Percentiles rank a stretch among this genome's conserved stretches.
These are phyloP conservation scores for Mus spicilegus DNA, from an alignment of 2,113 vertebrate species.

Conservation along the genomic window DNA sequence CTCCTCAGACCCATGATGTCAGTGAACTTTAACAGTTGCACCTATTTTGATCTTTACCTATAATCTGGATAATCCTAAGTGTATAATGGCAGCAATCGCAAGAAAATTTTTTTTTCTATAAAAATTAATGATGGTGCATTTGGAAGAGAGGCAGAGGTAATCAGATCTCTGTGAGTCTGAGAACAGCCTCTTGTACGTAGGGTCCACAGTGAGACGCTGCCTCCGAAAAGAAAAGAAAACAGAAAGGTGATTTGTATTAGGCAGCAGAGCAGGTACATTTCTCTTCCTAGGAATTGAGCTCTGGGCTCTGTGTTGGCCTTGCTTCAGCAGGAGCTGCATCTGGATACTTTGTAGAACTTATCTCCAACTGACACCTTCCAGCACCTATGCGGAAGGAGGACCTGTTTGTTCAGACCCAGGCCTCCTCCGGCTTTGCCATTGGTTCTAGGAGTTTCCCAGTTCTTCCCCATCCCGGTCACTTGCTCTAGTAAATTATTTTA, in stretches of 20 bases:
- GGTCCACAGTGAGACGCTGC: neutral
- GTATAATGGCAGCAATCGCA: neutral
- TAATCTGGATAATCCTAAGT: neutral
- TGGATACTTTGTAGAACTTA: rapidly evolving
- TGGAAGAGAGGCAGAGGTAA: neutral
- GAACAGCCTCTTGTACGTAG: neutral
- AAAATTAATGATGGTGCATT: neutral
- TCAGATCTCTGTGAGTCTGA: neutral
- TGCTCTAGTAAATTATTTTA: neutral
- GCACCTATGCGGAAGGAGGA: neutral
- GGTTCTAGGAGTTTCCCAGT: neutral
- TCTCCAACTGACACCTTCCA: rapidly evolving
- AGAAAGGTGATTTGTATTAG: neutral
- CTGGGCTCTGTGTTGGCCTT: neutral
- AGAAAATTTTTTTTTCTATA: neutral
- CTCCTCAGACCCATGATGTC: too few relatives aligned
- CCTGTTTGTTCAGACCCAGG: too few relatives aligned
- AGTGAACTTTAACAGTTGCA: too few relatives aligned
- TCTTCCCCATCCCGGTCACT: neutral
- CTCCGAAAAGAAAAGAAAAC: neutral
- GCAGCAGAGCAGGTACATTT: neutral
- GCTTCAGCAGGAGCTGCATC: rapidly evolving
- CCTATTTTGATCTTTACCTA: neutral
- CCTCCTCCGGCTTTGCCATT: neutral
- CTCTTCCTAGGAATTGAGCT: neutral